A percentile compares a stretch with the other conserved stretches of the same genome.
These are phyloP conservation scores for Pseudobourletiella spinata DNA, from an alignment of 1,140 invertebrate genomes.

Conservation along the genomic window DNA sequence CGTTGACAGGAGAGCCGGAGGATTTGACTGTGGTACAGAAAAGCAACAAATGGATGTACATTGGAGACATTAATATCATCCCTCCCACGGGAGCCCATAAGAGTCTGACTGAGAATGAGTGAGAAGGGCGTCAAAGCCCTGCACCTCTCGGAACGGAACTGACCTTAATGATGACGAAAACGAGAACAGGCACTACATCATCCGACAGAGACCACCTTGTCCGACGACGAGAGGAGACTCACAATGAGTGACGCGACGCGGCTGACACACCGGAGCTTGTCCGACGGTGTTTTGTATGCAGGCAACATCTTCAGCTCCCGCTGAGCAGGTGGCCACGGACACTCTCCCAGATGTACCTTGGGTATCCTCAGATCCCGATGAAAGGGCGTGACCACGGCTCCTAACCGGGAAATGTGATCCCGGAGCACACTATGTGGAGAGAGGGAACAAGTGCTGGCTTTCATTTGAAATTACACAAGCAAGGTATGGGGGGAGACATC, in stretches of 20 bases:
- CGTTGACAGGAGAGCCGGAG: slow-evolving; percentile 86
- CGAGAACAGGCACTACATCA: slow-evolving; percentile 91
- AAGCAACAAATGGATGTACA: too few species aligned
- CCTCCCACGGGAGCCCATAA: too few species aligned
- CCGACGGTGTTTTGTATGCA: slow-evolving; percentile 86
- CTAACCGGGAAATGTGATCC: slow-evolving; percentile 79
- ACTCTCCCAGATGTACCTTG: slow-evolving; percentile 50
- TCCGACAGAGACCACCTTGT: slow-evolving; percentile 86
- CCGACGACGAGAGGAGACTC: slow-evolving; percentile 72
- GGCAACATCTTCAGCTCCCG: slow-evolving; percentile 82
- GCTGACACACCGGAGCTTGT: slow-evolving; percentile 82
- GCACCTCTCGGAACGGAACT: too few species aligned
- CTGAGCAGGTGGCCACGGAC: slow-evolving; percentile 95
- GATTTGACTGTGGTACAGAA: slow-evolving; percentile 78
- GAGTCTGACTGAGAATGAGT: too few species aligned
- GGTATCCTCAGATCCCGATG: slow-evolving; percentile 62
- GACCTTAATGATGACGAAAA: slow-evolving; percentile 92
- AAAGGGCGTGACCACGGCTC: slow-evolving; percentile 65
- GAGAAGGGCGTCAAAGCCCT: too few species aligned
- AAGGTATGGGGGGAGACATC: too few species aligned
- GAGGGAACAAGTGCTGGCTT: too few species aligned
- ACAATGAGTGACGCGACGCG: slow-evolving; percentile 87
- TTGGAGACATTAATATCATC: too few species aligned
- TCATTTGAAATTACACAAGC: too few species aligned
- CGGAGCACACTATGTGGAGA: slow-evolving; percentile 71